Percentiles rank a stretch among this genome's conserved stretches.
These are phyloP conservation scores for Microctonus brassicae DNA, from an alignment of 2,888 invertebrate genomes.

Conservation along the genomic window DNA sequence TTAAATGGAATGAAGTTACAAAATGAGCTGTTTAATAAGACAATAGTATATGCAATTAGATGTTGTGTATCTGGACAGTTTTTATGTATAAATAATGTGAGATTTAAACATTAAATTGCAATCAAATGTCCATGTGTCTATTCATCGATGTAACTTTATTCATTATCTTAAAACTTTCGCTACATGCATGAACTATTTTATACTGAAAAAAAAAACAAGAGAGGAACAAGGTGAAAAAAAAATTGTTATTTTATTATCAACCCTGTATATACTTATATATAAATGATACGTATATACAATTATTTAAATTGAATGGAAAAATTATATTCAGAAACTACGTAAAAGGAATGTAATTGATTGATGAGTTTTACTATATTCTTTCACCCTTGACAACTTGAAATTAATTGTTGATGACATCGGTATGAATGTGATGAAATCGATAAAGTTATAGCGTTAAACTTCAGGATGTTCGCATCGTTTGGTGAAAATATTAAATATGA, in stretches of 20 bases:
- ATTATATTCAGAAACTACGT: not conserved
- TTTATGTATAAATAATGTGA: not conserved
- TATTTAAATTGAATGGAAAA: not conserved
- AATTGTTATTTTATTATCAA: constrained; percentile 11
- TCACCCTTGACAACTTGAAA: not conserved
- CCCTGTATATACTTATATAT: not conserved
- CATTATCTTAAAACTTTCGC: not conserved
- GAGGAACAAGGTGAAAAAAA: not conserved
- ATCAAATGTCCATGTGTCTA: too few species aligned
- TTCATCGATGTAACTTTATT: not conserved
- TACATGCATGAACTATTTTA: not conserved
- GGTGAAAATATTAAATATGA: too few species aligned
- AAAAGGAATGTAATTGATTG: not conserved
- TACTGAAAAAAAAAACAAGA: not conserved
- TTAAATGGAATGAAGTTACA: too few species aligned
- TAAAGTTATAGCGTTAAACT: too few species aligned
- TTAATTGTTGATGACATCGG: not conserved
- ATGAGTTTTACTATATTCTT: not conserved
- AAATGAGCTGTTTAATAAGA: too few species aligned
- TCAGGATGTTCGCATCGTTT: too few species aligned
- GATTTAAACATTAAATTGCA: too few species aligned
- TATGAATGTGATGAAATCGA: too few species aligned
- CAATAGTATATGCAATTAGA: too few species aligned
- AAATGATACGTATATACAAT: not conserved
- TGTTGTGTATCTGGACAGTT: too few species aligned